Percentiles rank a stretch among this genome's conserved stretches.
These are phyloP conservation scores for Coptodon rendalli DNA, from an alignment of 2,113 vertebrate species.

Conservation along the genomic window DNA sequence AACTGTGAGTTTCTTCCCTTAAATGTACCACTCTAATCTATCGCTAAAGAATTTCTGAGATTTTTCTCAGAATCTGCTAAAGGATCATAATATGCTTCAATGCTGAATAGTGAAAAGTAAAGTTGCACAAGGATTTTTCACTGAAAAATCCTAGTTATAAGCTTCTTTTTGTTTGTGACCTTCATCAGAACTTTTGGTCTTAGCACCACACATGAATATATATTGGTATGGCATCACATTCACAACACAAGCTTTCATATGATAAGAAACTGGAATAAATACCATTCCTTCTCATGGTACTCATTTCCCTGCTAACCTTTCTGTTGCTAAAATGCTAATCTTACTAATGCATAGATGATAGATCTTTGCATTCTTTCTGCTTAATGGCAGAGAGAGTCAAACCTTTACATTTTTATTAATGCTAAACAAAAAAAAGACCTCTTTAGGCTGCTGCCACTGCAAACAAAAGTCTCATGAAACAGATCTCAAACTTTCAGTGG, in stretches of 20 bases:
- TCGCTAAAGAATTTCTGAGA: neutral
- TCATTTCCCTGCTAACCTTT: neutral
- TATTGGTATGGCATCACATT: neutral
- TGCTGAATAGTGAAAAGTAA: neutral
- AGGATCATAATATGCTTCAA: neutral
- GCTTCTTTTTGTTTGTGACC: neutral
- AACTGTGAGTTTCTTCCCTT: neutral
- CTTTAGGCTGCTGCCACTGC: neutral
- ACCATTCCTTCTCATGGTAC: neutral
- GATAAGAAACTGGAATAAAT: neutral
- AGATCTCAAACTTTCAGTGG: neutral
- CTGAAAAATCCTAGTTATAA: neutral
- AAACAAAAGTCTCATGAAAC: neutral
- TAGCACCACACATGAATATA: neutral
- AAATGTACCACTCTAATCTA: neutral
- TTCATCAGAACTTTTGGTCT: neutral
- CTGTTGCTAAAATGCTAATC: neutral
- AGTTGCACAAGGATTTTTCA: neutral
- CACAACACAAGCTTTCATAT: neutral
- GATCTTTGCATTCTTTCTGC: neutral
- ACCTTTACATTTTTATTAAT: neutral
- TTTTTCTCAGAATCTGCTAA: neutral
- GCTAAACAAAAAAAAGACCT: neutral
- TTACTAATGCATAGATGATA: neutral
- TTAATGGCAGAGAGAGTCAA: neutral